Evolutionary conservation across 2,888 invertebrate genomes (phyloP), one percentile per base, ranked within the genome.

Genomic region (Drosophila mercatorum): DNA sequence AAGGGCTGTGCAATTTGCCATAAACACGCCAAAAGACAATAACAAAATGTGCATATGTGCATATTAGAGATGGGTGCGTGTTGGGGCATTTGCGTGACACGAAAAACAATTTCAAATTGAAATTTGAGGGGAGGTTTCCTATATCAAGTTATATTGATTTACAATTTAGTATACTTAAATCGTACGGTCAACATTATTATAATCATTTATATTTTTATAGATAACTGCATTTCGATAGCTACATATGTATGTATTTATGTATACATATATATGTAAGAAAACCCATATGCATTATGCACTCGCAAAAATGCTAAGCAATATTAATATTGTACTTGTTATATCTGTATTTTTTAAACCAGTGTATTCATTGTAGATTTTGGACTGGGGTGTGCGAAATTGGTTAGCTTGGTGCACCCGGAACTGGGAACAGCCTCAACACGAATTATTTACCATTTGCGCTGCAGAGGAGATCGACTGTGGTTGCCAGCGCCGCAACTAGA

Each of bases 401-500:
- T 49, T 71, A 65, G 43, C 40, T 68, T 64, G 63, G 61, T 53
- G 64, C 49, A 36, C 51, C 61, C 51, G 79, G 57, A 77, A 75
- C 55, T 70, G 58, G 61, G 43, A 84, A 89, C 83, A 82, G 83
- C 85, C 81, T 88, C 91, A 91, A 83, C 89, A 91, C 91, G 91
- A 91, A 91, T 91, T 91, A 90, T 80, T 55, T 91, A 86, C 81
- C 91, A 64, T 83, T 88, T 58, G 65, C 83, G 46, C 62, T 75
- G 61, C 81, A 91, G 83, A 91, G 92, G 92, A 88, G 92, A 83
- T 90, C 90, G 71, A 91, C 92, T 80, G 88, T 90, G 76, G 88
- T 91, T 78, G 91, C 90, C 78, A 80, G 55, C 75, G 71, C 86
- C 73, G 81, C 83, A 80, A 71, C 87, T 76, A 81, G 76, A 74